These are phyloP conservation scores for Hermodice carunculata DNA, from an alignment of 2,888 invertebrate species.

Conservation along the genomic window DNA sequence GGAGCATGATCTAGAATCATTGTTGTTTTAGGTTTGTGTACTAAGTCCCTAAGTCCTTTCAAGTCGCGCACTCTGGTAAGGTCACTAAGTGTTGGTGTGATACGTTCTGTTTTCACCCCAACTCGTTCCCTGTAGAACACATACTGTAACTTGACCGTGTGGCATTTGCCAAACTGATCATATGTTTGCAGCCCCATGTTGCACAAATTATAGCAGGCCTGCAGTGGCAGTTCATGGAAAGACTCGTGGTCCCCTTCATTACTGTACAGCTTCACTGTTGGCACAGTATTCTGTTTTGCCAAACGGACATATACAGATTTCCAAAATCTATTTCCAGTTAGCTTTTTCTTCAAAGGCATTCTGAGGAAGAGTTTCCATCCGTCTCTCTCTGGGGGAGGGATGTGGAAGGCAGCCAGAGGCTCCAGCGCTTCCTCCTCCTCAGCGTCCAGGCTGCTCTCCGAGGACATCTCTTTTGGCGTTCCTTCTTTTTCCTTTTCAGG, in stretches of 20 bases:
- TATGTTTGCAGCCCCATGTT: slow-evolving; percentile 86
- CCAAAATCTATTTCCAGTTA: slow-evolving; percentile 83
- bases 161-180: slow-evolving; percentile 99
- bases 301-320: slow-evolving; percentile 94
- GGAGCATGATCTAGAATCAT: slow-evolving; percentile 93
- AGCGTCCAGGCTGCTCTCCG: neutral
- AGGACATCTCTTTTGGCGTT: neutral
- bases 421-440: slow-evolving; percentile 74
- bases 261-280: slow-evolving; percentile 86
- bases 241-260: slow-evolving; percentile 88
- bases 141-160: slow-evolving; percentile 97
- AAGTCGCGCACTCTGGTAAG: slow-evolving; percentile 40
- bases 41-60: slow-evolving; percentile 57
- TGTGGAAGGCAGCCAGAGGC: slow-evolving; percentile 90
- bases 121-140: slow-evolving; percentile 98
- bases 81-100: slow-evolving; percentile 56
- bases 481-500: neutral
- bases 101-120: slow-evolving; percentile 73
- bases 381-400: slow-evolving; percentile 81
- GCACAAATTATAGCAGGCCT: slow-evolving; percentile 95
- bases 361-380: slow-evolving; percentile 98
- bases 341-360: slow-evolving; percentile 73
- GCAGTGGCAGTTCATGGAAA: slow-evolving; percentile 84
- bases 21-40: slow-evolving; percentile 68
- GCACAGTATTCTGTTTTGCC: slow-evolving; percentile 79